phyloP scores from a whole-genome alignment of 2,888 invertebrate species.

The Drosophila greeni region DNA sequence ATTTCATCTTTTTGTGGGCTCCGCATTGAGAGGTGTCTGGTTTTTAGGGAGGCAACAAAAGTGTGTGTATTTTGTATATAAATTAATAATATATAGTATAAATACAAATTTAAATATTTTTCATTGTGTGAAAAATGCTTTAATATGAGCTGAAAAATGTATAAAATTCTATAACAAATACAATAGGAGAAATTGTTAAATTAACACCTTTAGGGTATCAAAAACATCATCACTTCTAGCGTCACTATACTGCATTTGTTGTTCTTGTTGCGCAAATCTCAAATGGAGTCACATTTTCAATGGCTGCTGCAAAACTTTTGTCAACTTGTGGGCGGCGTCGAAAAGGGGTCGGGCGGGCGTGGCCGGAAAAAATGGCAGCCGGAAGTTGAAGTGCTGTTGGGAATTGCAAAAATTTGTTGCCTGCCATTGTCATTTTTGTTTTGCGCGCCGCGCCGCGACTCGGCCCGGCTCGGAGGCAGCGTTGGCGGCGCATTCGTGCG shows the following conservation, averaged over 20 bases:
- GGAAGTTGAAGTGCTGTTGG: slow-evolving; percentile 73
- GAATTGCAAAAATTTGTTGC: slow-evolving; percentile 72
- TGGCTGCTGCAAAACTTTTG: slow-evolving; percentile 53
- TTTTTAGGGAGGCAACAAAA: background rate
- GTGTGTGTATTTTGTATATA: background rate
- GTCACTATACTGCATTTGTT: slow-evolving; percentile 6
- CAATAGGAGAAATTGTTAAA: background rate
- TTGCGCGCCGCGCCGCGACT: slow-evolving; percentile 27
- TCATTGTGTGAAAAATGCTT: background rate
- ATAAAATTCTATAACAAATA: background rate
- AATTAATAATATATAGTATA: no score
- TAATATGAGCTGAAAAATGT: background rate
- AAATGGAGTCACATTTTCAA: slow-evolving; percentile 73
- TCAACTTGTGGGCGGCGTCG: slow-evolving; percentile 39
- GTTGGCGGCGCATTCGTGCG: slow-evolving; percentile 63
- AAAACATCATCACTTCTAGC: background rate
- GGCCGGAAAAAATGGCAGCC: slow-evolving; percentile 51
- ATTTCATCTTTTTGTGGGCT: slow-evolving; percentile 18
- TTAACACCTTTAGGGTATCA: slow-evolving; percentile 9
- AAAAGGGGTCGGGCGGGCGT: background rate
- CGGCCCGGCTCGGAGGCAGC: slow-evolving; percentile 4
- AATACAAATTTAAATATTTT: no score
- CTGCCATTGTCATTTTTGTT: slow-evolving; percentile 74
- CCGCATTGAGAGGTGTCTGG: slow-evolving; percentile 1
- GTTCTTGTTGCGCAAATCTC: slow-evolving; percentile 55